A percentile compares a stretch with the other conserved stretches of the same genome.
Evolutionary conservation across 1,140 invertebrate genomes (phyloP).

Genomic region (Drosophila melanogaster): DNA sequence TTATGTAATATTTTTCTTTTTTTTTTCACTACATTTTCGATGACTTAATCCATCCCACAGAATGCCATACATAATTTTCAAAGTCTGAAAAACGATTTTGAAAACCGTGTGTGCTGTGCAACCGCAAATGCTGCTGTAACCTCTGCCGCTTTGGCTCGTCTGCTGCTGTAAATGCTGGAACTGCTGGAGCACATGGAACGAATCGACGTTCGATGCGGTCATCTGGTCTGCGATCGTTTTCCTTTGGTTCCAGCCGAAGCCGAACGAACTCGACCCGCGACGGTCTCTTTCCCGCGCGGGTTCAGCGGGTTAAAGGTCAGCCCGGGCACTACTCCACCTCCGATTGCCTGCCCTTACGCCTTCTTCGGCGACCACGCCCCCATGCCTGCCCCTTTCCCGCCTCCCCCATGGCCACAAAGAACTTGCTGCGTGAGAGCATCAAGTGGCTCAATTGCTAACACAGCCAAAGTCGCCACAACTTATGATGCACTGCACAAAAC

Average conservation of each 20-base stretch:
- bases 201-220: constrained; percentile 81
- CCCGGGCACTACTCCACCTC: constrained; percentile 50
- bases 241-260: constrained; percentile 77
- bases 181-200: constrained; percentile 75
- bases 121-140: constrained; percentile 13
- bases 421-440: constrained; percentile 66
- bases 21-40: too few relatives aligned
- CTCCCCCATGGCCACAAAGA: not conserved
- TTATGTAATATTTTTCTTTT: too few relatives aligned
- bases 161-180: constrained; percentile 63
- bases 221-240: constrained; percentile 78
- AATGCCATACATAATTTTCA: not conserved
- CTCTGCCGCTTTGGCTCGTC: constrained; percentile 5
- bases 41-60: too few relatives aligned
- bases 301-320: constrained; percentile 72
- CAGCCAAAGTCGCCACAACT: constrained; percentile 24
- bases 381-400: not conserved
- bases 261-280: constrained; percentile 45
- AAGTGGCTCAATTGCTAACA: constrained; percentile 74
- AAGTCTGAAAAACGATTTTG: not conserved
- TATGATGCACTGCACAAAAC: constrained; percentile 7
- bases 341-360: constrained; percentile 24
- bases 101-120: constrained; percentile 40
- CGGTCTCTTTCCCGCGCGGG: not conserved
- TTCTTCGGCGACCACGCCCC: constrained; percentile 9